Evolutionary conservation across 2,888 invertebrate genomes (phyloP).

Genomic region (Phanerotoma sp.): DNA sequence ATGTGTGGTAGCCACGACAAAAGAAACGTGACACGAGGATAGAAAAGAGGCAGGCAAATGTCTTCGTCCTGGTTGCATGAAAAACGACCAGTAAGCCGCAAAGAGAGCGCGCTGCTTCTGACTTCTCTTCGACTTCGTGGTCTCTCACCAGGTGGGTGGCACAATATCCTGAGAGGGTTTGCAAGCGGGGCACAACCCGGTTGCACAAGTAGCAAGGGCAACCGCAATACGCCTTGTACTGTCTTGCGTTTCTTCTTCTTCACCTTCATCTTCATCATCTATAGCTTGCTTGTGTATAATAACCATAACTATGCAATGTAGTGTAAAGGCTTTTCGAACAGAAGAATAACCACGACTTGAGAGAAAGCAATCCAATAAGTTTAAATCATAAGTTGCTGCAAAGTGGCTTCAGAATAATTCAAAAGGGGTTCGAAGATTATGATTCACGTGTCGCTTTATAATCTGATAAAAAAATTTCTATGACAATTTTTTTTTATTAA

Average conservation of each 20-base stretch:
- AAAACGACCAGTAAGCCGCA: slow-evolving; percentile 24
- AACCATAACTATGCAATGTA: slow-evolving; percentile 6
- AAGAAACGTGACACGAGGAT: slow-evolving; percentile 25
- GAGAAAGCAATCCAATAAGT: slow-evolving; percentile 47
- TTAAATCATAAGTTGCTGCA: slow-evolving; percentile 44
- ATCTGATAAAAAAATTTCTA: no score
- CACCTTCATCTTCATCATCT: slow-evolving; percentile 8
- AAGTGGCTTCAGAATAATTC: no score
- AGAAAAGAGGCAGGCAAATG: slow-evolving; percentile 3
- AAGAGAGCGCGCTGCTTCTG: slow-evolving; percentile 27
- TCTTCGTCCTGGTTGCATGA: slow-evolving; percentile 21
- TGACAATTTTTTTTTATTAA: no score
- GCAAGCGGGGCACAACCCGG: slow-evolving; percentile 19
- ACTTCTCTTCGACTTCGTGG: slow-evolving; percentile 17
- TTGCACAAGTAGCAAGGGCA: slow-evolving; percentile 31
- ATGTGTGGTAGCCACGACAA: slow-evolving; percentile 24
- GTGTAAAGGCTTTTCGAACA: no score
- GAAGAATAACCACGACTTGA: no score
- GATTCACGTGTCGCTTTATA: background rate
- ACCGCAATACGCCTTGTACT: slow-evolving; percentile 32
- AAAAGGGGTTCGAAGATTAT: background rate
- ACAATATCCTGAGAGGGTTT: slow-evolving; percentile 22
- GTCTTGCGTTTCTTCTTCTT: background rate
- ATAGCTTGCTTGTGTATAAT: background rate
- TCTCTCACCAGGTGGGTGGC: slow-evolving; percentile 30